These are phyloP conservation scores for Plebejus anna DNA, from an alignment of 2,888 invertebrate genomes.

Conservation along the genomic window DNA sequence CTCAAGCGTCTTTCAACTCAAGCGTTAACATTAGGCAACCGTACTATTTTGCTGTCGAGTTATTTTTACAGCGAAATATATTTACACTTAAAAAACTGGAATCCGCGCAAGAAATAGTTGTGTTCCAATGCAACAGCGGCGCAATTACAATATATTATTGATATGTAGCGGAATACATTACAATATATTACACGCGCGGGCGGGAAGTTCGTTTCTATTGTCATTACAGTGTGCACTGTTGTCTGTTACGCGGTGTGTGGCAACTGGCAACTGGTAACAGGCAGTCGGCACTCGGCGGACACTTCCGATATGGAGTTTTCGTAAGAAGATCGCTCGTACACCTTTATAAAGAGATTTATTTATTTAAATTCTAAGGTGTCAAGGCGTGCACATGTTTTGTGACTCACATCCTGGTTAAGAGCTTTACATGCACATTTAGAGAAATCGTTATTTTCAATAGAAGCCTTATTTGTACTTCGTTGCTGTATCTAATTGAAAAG, in stretches of 20 bases:
- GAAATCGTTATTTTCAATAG: too few relatives aligned
- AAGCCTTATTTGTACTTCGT: too few relatives aligned
- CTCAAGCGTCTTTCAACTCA: neutral
- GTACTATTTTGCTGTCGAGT: neutral
- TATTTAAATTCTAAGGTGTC: too few relatives aligned
- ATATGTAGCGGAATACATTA: slow-evolving; percentile 5
- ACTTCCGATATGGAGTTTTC: too few relatives aligned
- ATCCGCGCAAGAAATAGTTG: neutral
- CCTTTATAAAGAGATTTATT: too few relatives aligned
- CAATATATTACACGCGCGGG: slow-evolving; percentile 6
- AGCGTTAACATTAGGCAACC: neutral
- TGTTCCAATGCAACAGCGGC: slow-evolving; percentile 8
- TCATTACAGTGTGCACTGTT: neutral
- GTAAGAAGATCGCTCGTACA: too few relatives aligned
- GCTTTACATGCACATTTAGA: too few relatives aligned
- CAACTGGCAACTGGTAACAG: too few relatives aligned
- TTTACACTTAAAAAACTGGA: neutral
- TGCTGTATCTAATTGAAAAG: too few relatives aligned
- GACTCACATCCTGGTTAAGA: too few relatives aligned
- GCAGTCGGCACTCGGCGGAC: too few relatives aligned
- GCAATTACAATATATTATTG: slow-evolving; percentile 14
- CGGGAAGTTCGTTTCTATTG: slow-evolving; percentile 13
- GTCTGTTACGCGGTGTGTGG: neutral
- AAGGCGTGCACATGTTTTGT: too few relatives aligned
- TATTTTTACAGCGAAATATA: neutral